Evolutionary conservation across 2,888 invertebrate species (phyloP).

Genomic region (Noctuana brunneofusca): DNA sequence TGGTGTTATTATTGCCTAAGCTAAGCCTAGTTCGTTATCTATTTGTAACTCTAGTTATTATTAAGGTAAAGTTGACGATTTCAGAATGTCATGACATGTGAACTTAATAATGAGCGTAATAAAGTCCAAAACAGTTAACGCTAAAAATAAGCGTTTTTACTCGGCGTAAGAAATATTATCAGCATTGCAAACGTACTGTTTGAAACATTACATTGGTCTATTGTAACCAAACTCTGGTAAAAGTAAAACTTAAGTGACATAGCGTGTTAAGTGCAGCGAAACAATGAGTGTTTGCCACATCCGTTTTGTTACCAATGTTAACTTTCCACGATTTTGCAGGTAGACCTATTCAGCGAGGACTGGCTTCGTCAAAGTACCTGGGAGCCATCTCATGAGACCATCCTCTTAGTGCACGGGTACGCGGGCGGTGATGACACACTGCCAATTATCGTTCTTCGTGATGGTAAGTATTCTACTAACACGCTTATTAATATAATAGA

Average conservation of each 20-base stretch:
- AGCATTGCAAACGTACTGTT: constrained; percentile 2
- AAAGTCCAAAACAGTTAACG: background rate
- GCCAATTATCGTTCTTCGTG: constrained; percentile 88
- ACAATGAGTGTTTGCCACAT: constrained; percentile 32
- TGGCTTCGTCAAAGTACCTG: constrained; percentile 89
- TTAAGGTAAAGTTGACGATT: no score
- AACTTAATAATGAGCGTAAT: background rate
- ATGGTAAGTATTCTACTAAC: constrained; percentile 77
- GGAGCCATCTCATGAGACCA: constrained; percentile 87
- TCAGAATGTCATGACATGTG: no score
- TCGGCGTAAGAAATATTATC: constrained; percentile 4
- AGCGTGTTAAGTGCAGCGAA: constrained; percentile 13
- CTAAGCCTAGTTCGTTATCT: no score
- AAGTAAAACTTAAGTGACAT: constrained; percentile 24
- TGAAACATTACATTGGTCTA: constrained; percentile 5
- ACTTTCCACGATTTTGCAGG: constrained; percentile 52
- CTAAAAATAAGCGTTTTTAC: background rate
- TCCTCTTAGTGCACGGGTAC: constrained; percentile 89
- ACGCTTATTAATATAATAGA: no score
- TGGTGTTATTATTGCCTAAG: no score
- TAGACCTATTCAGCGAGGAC: constrained; percentile 84
- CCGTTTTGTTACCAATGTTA: constrained; percentile 12
- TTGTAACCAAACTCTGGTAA: constrained; percentile 25
- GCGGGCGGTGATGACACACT: constrained; percentile 89
- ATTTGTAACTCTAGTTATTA: no score